Base-by-base conservation (phyloP, 1,140 invertebrate genomes). In the Kradibia gibbosae region DNA sequence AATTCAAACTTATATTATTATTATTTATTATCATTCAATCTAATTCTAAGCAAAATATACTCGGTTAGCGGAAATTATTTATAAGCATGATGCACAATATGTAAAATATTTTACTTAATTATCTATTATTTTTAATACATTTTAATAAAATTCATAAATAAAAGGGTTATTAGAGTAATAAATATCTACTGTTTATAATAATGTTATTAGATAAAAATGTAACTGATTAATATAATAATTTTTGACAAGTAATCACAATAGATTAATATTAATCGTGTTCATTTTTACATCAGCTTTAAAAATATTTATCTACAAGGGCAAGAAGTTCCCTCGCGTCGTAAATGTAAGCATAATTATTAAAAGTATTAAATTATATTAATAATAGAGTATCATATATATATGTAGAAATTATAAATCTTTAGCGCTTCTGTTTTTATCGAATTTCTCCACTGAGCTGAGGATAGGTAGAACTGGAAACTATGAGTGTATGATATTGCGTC, bases 271-370 rank as follows among this genome's bases (percentile, higher is more conserved):
- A 70, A 0, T 70, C 67, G n/a, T 42, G 67, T 70, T 25, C 25
- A 8, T 70, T 15, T 42, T 70, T 70, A 10, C 45, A n/a, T 1
- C 15, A 20, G 45, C 25, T 31, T 17, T 50, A 10, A 4, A 22
- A 34, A 53, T n/a, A 73, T 73, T 36, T 22, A 1, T 25, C 31
- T 53, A 73, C 25, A 34, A 31, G n/a, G n/a, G n/a, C n/a, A n/a
- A n/a, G n/a, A n/a, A n/a, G n/a, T n/a, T n/a, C n/a, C n/a, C 48
- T 57, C 34, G 22, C 36, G 5, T 22, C 8, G 15, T 20, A 34
- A 15, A 10, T 5, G 39, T 74, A n/a, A n/a, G 15, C 0, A 36
- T 74, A 57, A 74, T 74, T 73, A 73, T 73, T 34, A 73, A 31
- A 31, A 57, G 20, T 10, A 31, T 36, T n/a, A 39, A 28, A 13